Percentiles rank a stretch among this genome's conserved stretches.
These are phyloP conservation scores for Trididemnum clinides DNA, from an alignment of 23 tunicate genomes.

Conservation along the genomic window DNA sequence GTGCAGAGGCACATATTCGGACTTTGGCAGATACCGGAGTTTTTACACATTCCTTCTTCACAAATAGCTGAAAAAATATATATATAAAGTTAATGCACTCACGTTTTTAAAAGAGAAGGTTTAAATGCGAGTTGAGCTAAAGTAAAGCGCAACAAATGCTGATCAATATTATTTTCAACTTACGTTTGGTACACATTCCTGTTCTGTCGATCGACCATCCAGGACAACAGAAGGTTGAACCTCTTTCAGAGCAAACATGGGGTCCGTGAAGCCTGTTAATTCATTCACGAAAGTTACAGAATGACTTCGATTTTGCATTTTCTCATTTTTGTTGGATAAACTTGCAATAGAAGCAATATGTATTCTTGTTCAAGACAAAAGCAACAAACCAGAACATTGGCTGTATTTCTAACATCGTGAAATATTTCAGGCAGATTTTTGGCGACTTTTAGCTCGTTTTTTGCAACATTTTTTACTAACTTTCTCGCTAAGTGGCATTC, in stretches of 20 bases:
- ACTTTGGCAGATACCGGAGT: constrained; percentile 35
- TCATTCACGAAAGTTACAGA: neutral
- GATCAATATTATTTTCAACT: neutral
- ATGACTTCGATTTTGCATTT: neutral
- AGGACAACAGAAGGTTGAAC: constrained; percentile 80
- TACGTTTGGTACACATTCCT: constrained; percentile 66
- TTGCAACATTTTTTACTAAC: too few relatives aligned
- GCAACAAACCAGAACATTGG: too few relatives aligned
- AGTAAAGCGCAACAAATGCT: neutral
- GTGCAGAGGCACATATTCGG: constrained; percentile 58
- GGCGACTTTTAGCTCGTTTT: too few relatives aligned
- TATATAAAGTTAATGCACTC: neutral
- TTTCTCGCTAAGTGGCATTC: too few relatives aligned
- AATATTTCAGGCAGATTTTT: too few relatives aligned
- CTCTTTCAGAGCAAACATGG: constrained; percentile 84
- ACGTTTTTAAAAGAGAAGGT: neutral
- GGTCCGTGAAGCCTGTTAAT: constrained; percentile 69
- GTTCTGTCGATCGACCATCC: constrained; percentile 73
- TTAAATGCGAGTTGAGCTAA: neutral
- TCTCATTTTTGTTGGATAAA: too few relatives aligned
- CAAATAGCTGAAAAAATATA: constrained; percentile 45
- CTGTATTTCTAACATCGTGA: too few relatives aligned
- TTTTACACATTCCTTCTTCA: constrained; percentile 57
- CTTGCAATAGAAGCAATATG: too few relatives aligned
- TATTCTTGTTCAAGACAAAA: too few relatives aligned